Conservation (phyloP, 2,113 vertebrate species). For the Phaethornis superciliosus region DNA sequence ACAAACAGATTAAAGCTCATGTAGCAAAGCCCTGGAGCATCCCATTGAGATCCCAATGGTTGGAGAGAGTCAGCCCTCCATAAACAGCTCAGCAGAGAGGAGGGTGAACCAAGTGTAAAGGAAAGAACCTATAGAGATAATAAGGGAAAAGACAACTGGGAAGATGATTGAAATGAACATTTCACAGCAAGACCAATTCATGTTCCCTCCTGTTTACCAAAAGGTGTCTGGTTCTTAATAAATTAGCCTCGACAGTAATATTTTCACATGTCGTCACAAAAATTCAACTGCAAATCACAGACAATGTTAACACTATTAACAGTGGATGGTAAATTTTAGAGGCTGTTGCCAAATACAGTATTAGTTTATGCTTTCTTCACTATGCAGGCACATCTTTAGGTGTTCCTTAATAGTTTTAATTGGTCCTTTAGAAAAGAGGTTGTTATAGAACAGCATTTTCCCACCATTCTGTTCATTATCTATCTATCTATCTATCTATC, state of each 20-base stretch:
- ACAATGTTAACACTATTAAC: neutral
- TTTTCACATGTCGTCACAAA: neutral
- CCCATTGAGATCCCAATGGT: fast-evolving
- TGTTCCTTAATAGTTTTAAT: neutral
- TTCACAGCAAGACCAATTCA: neutral
- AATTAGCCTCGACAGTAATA: neutral
- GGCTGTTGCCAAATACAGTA: neutral
- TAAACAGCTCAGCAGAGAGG: neutral
- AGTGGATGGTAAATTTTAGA: neutral
- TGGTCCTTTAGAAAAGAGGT: neutral
- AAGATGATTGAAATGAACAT: neutral
- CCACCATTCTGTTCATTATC: neutral
- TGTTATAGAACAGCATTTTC: neutral
- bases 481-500: no score
- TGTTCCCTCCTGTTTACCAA: neutral
- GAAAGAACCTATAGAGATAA: neutral
- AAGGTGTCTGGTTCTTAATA: neutral
- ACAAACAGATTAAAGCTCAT: neutral
- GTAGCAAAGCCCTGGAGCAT: neutral
- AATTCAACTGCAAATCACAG: slow-evolving; percentile 7
- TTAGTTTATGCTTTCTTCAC: neutral
- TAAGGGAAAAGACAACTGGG: neutral
- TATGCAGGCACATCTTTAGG: neutral
- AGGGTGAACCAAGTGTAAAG: neutral
- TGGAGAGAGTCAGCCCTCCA: neutral